These are phyloP conservation scores for Aphidoletes aphidimyza DNA, from an alignment of 2,888 invertebrate genomes.

Conservation along the genomic window DNA sequence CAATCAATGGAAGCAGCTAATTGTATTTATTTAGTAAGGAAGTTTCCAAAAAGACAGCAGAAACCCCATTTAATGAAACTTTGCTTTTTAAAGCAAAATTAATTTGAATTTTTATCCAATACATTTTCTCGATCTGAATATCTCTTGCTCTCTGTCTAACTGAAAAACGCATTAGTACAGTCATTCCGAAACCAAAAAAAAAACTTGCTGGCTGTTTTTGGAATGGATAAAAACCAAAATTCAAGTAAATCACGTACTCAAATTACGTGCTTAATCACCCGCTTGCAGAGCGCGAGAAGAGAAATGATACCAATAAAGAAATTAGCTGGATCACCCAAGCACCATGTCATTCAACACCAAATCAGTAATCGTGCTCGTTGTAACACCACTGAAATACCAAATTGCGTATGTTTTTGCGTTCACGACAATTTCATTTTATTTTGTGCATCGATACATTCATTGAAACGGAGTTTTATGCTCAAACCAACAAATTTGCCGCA, in stretches of 20 bases:
- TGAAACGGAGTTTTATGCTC: no score
- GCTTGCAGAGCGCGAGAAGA: background rate
- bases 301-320: constrained; percentile 1
- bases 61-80: background rate
- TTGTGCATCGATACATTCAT: no score
- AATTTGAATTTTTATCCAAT: no score
- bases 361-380: background rate
- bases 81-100: background rate
- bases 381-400: background rate
- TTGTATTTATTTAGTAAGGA: background rate
- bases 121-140: no score
- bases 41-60: background rate
- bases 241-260: constrained; percentile 17
- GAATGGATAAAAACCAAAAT: background rate
- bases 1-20: background rate
- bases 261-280: constrained; percentile 27
- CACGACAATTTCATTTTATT: background rate
- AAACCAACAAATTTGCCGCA: no score
- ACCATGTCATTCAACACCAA: constrained; percentile 14
- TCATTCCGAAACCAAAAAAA: no score
- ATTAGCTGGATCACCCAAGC: background rate
- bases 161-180: no score
- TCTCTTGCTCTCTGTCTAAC: no score
- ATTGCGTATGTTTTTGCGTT: background rate
- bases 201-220: background rate